Conservation (phyloP, 2,888 invertebrate genomes). For the Tenodera sinensis region DNA sequence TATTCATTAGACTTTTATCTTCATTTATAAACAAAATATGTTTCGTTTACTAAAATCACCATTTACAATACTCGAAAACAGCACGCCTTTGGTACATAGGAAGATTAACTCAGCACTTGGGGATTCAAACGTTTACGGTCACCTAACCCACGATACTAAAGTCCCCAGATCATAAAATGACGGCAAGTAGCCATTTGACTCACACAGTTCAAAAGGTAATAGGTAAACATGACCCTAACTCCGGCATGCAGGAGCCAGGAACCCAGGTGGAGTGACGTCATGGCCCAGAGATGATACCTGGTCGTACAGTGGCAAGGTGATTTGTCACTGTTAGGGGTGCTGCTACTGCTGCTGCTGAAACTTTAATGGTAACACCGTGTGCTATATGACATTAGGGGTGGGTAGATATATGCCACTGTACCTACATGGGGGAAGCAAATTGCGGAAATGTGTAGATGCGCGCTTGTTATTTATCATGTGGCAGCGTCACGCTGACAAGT, state of each 20-base stretch:
- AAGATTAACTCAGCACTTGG: too few relatives aligned
- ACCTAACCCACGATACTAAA: not conserved
- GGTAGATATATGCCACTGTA: not conserved
- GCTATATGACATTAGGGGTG: slow-evolving; percentile 1
- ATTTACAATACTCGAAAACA: too few relatives aligned
- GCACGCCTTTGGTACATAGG: too few relatives aligned
- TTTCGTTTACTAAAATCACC: too few relatives aligned
- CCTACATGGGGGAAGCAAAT: not conserved
- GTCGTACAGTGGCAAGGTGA: slow-evolving; percentile 5
- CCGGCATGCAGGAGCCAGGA: not conserved
- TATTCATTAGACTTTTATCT: too few relatives aligned
- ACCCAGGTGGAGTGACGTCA: slow-evolving; percentile 12
- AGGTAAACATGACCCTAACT: not conserved
- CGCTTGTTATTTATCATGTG: slow-evolving; percentile 5
- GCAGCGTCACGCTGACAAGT: slow-evolving; percentile 11
- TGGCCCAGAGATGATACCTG: slow-evolving; percentile 7
- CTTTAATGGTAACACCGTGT: slow-evolving; percentile 13
- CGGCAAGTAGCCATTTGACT: not conserved
- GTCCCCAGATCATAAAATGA: not conserved
- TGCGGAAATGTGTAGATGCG: slow-evolving; percentile 13
- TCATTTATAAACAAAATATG: too few relatives aligned
- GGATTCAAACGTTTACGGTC: too few relatives aligned
- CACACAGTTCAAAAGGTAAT: not conserved
- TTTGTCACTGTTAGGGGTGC: slow-evolving; percentile 16
- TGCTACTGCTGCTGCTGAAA: slow-evolving; percentile 9